Evolutionary conservation across 2,797 vertebrate species (phyloP).

Genomic region (Acipenser oxyrinchus): DNA sequence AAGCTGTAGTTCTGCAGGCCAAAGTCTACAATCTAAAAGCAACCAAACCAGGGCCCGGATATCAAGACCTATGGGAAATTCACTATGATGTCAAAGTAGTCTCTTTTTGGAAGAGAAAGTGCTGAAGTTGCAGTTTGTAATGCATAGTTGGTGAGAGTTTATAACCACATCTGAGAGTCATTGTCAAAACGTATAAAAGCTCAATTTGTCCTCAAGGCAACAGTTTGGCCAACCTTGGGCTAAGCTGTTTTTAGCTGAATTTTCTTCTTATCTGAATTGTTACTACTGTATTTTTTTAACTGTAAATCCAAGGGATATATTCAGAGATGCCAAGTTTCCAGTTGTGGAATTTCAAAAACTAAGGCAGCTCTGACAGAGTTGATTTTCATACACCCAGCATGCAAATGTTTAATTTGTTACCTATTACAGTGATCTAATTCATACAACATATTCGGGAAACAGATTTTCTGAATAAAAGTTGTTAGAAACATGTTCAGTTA

Average conservation of each 20-base stretch:
- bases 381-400: background rate
- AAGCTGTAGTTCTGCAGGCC: too few relatives aligned
- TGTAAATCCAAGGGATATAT: background rate
- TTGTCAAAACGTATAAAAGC: conserved; percentile 7
- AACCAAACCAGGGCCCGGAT: background rate
- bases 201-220: conserved; percentile 1
- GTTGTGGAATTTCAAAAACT: conserved; percentile 18
- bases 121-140: conserved; percentile 3
- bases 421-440: background rate
- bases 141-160: background rate
- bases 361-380: conserved; percentile 9
- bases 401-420: conserved; percentile 29
- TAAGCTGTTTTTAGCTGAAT: background rate
- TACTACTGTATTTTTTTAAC: conserved; percentile 9
- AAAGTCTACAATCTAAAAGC: background rate
- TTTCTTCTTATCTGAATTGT: conserved; percentile 2
- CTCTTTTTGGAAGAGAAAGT: conserved; percentile 2
- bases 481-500: too few relatives aligned
- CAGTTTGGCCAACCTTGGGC: background rate
- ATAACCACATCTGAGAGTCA: background rate
- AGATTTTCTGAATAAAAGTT: too few relatives aligned
- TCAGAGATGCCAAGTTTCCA: conserved; percentile 14
- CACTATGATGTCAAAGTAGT: background rate
- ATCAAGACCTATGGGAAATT: background rate
- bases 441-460: too few relatives aligned